phyloP scores from a whole-genome alignment of 30 jellyfish, hydroid and myxozoan species.

The Aurelia aurita region DNA sequence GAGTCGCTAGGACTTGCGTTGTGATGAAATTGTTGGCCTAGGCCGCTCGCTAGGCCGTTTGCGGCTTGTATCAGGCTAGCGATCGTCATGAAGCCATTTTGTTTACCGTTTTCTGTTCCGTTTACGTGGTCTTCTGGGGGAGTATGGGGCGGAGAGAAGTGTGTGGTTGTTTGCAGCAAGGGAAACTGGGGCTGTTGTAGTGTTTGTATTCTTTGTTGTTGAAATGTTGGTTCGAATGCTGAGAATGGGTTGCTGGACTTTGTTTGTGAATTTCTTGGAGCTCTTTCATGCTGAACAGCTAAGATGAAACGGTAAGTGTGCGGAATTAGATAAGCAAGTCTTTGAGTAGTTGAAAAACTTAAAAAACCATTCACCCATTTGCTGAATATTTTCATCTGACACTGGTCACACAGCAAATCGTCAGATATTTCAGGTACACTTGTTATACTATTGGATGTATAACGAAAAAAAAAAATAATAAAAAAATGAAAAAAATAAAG shows the following conservation, averaged over 20 bases:
- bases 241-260: constrained; percentile 62
- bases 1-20: constrained; percentile 57
- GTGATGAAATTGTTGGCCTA: constrained; percentile 55
- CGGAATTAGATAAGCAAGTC: too few species aligned
- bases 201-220: constrained; percentile 62
- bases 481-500: too few species aligned
- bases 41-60: constrained; percentile 80
- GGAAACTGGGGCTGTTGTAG: constrained; percentile 81
- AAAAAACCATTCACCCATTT: too few species aligned
- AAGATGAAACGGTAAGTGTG: not conserved
- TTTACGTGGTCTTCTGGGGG: constrained; percentile 84
- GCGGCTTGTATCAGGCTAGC: constrained; percentile 97
- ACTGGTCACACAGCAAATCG: too few species aligned
- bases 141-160: constrained; percentile 97
- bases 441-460: too few species aligned
- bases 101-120: constrained; percentile 60
- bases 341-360: too few species aligned
- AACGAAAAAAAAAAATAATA: too few species aligned
- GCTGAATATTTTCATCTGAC: too few species aligned
- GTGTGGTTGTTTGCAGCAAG: constrained; percentile 59
- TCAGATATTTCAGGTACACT: too few species aligned
- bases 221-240: constrained; percentile 66
- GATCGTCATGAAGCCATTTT: constrained; percentile 91
- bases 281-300: constrained; percentile 99
- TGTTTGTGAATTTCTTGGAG: constrained; percentile 88